Conservation (phyloP, 2,797 vertebrate species). For the Sebastolobus alascanus region DNA sequence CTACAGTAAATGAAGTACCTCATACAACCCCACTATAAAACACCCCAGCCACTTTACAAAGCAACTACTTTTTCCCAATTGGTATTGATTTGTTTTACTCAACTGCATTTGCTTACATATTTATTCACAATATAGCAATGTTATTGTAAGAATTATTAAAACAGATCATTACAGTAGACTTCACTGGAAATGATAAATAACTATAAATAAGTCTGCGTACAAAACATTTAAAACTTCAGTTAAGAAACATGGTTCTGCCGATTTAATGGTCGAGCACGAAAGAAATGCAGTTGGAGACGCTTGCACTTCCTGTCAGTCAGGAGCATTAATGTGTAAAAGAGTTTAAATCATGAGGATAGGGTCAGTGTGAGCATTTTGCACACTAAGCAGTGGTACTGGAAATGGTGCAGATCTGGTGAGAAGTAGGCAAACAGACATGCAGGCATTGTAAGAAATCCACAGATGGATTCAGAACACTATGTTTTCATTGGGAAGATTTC, state of each 20-base stretch:
- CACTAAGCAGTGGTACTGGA: conserved; percentile 2
- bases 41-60: neutral
- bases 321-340: neutral
- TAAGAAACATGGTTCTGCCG: neutral
- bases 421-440: conserved; percentile 37
- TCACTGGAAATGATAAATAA: neutral
- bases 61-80: neutral
- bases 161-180: neutral
- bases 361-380: neutral
- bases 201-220: neutral
- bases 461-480: neutral
- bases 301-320: neutral
- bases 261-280: neutral
- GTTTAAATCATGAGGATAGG: neutral
- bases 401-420: conserved; percentile 42
- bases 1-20: too few relatives aligned
- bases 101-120: neutral
- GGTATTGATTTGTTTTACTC: neutral
- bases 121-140: neutral
- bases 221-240: neutral
- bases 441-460: conserved; percentile 26
- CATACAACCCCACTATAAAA: neutral
- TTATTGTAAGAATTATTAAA: neutral
- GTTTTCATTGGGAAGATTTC: conserved; percentile 4
- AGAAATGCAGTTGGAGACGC: neutral